A percentile compares a stretch with the other conserved stretches of the same genome.
These are phyloP conservation scores for Pseudomugil tenellus DNA, from an alignment of 2,797 vertebrate species.

Conservation along the genomic window DNA sequence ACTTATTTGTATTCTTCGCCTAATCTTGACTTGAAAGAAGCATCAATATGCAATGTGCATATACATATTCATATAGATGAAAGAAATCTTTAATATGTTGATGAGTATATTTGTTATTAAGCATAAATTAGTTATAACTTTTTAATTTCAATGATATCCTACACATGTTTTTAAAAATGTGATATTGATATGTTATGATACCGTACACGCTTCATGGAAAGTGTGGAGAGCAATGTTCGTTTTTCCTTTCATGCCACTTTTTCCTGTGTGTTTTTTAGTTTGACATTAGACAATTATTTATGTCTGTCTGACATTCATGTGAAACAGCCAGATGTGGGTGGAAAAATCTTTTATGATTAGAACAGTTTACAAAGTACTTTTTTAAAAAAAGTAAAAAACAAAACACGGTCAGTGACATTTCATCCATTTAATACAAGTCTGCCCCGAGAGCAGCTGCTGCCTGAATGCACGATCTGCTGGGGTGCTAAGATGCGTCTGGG, in stretches of 20 bases:
- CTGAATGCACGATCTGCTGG: constrained; percentile 47
- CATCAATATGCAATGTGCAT: too few relatives aligned
- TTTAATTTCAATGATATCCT: too few relatives aligned
- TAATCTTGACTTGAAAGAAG: too few relatives aligned
- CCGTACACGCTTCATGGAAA: not conserved
- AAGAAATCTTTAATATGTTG: too few relatives aligned
- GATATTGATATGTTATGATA: too few relatives aligned
- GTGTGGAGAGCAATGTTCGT: not conserved
- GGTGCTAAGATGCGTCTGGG: constrained; percentile 56
- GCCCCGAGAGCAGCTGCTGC: constrained; percentile 47
- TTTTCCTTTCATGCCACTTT: not conserved
- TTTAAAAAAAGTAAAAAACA: not conserved
- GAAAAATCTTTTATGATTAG: not conserved
- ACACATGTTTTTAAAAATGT: too few relatives aligned
- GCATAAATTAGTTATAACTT: too few relatives aligned
- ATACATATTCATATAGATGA: too few relatives aligned
- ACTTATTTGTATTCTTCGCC: too few relatives aligned
- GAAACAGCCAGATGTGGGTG: not conserved
- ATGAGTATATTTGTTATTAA: too few relatives aligned
- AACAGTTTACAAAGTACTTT: not conserved
- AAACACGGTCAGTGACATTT: constrained; percentile 38
- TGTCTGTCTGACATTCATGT: not conserved
- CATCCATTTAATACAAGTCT: constrained; percentile 62
- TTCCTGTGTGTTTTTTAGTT: not conserved
- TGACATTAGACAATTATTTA: not conserved